Percentiles rank a stretch among this genome's conserved stretches.
phyloP scores from a whole-genome alignment of 2,888 invertebrate genomes.

The Macropis europaea region DNA sequence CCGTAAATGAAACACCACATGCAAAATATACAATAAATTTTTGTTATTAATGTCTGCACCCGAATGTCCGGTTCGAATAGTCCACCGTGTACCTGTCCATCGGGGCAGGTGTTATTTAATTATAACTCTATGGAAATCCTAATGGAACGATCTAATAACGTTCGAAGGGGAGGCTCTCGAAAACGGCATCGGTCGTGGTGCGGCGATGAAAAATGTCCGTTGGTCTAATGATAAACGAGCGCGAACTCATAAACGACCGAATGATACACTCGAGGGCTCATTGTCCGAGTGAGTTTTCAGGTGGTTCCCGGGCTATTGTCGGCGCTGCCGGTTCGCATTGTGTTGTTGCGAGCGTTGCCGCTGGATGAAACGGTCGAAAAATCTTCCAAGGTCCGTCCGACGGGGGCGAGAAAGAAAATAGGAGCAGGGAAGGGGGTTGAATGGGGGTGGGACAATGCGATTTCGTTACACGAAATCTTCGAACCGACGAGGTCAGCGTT shows the following conservation, averaged over 20 bases:
- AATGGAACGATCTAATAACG: background rate
- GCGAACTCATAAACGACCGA: conserved; percentile 74
- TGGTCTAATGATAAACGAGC: conserved; percentile 75
- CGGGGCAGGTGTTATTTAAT: too few species aligned
- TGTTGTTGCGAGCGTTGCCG: conserved; percentile 54
- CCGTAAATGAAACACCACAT: too few species aligned
- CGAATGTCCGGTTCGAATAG: too few species aligned
- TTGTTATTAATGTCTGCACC: too few species aligned
- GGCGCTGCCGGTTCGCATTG: conserved; percentile 55
- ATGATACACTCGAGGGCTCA: conserved; percentile 75
- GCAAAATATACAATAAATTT: too few species aligned
- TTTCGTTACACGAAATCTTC: conserved; percentile 47
- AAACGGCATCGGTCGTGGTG: conserved; percentile 45
- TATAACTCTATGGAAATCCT: too few species aligned
- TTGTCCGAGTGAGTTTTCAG: conserved; percentile 73
- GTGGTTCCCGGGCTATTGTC: conserved; percentile 67
- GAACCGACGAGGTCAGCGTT: conserved; percentile 29
- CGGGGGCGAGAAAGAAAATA: conserved; percentile 13
- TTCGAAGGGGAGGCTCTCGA: background rate
- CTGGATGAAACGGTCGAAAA: conserved; percentile 62
- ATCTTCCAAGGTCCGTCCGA: conserved; percentile 42
- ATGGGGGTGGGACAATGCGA: conserved; percentile 35
- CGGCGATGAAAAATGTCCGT: conserved; percentile 71
- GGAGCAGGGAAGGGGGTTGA: conserved; percentile 16
- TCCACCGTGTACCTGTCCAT: too few species aligned